phyloP scores from a whole-genome alignment of 2,888 invertebrate genomes.

The Parelbella ahira region DNA sequence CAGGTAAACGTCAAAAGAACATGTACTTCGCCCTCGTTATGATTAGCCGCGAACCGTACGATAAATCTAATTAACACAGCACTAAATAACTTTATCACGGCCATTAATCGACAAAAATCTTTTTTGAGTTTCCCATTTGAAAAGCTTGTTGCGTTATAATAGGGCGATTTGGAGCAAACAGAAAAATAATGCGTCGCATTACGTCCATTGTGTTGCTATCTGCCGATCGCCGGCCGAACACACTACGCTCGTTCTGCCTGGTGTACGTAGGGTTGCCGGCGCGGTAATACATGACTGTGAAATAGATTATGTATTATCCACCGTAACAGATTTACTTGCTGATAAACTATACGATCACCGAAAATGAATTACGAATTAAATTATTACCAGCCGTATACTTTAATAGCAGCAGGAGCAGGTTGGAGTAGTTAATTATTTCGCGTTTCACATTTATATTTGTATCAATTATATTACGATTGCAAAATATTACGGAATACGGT shows the following conservation, averaged over 20 bases:
- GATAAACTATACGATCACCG: too few relatives aligned
- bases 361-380: too few relatives aligned
- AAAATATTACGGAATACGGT: slow-evolving; percentile 7
- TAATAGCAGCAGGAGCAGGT: too few relatives aligned
- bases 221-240: slow-evolving; percentile 21
- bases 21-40: too few relatives aligned
- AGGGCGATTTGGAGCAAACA: slow-evolving; percentile 23
- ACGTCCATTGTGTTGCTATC: slow-evolving; percentile 27
- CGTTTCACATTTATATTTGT: neutral
- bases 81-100: slow-evolving; percentile 4
- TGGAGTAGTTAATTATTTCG: too few relatives aligned
- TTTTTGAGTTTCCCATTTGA: slow-evolving; percentile 5
- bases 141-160: slow-evolving; percentile 16
- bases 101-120: slow-evolving; percentile 13
- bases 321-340: too few relatives aligned
- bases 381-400: too few relatives aligned
- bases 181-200: slow-evolving; percentile 25
- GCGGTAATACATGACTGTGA: too few relatives aligned
- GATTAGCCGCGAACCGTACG: neutral
- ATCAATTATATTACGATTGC: neutral
- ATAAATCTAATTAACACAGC: slow-evolving; percentile 6
- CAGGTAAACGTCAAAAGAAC: too few relatives aligned
- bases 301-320: too few relatives aligned
- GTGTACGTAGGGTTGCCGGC: slow-evolving; percentile 6
- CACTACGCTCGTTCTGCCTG: slow-evolving; percentile 4